These are phyloP conservation scores for Lamprotornis superbus DNA, from an alignment of 2,113 vertebrate species.

Conservation along the genomic window DNA sequence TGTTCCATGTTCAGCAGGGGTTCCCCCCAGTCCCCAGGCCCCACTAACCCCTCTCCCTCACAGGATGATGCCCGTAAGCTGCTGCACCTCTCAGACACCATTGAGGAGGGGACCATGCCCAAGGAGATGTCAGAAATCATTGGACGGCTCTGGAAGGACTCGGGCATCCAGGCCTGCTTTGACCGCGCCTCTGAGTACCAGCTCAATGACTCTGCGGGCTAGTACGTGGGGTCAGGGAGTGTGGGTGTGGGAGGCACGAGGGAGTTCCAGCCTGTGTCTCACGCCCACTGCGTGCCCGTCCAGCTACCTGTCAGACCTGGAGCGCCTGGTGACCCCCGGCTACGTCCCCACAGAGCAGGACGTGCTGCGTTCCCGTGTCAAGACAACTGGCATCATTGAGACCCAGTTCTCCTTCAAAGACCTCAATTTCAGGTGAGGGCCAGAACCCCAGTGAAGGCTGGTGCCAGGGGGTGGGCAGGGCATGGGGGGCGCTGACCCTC, in stretches of 20 bases:
- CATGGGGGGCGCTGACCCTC: not conserved
- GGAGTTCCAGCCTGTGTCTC: accelerated
- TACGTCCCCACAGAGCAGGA: conserved; percentile 97
- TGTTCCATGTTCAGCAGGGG: accelerated
- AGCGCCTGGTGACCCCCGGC: conserved; percentile 86
- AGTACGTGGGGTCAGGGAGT: conserved; percentile 71
- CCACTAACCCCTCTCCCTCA: not conserved
- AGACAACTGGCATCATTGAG: conserved; percentile 97
- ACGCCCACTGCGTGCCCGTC: accelerated
- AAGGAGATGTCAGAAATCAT: conserved; percentile 96
- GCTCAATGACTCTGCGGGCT: conserved; percentile 96
- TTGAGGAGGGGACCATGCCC: conserved; percentile 95
- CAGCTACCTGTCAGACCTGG: conserved; percentile 93
- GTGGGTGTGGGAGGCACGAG: not conserved
- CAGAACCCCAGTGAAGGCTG: accelerated
- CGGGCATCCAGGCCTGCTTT: conserved; percentile 91
- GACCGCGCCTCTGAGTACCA: conserved; percentile 97
- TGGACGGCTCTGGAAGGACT: conserved; percentile 90
- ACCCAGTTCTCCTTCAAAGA: conserved; percentile 94
- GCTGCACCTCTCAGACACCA: conserved; percentile 93
- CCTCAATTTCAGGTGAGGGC: conserved; percentile 90
- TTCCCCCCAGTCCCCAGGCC: accelerated
- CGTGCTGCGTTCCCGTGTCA: conserved; percentile 93
- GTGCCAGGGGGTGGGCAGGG: too few relatives aligned
- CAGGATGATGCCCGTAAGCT: conserved; percentile 94